Conservation (phyloP, 2,888 invertebrate genomes). For the Scaptomyza polygonia region DNA sequence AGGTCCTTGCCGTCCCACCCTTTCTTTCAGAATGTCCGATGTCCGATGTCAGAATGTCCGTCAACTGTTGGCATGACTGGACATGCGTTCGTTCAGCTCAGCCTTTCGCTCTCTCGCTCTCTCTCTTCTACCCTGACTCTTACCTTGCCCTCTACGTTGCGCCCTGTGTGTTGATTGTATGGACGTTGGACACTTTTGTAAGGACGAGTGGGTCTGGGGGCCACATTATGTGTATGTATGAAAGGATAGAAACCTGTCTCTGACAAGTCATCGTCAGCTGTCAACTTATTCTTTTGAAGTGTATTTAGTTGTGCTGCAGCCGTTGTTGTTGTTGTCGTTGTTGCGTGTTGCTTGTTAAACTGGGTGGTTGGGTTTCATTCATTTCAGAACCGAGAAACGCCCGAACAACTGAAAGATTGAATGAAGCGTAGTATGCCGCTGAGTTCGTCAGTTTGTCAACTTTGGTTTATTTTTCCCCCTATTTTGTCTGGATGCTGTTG, state of each 20-base stretch:
- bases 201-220: constrained; percentile 23
- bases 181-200: constrained; percentile 43
- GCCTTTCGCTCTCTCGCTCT: constrained; percentile 13
- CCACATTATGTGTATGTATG: constrained; percentile 73
- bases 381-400: too few species aligned
- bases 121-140: neutral
- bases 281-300: constrained; percentile 83
- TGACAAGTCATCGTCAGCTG: constrained; percentile 83
- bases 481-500: constrained; percentile 71
- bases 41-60: constrained; percentile 51
- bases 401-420: constrained; percentile 71
- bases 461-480: constrained; percentile 44
- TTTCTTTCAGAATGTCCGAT: constrained; percentile 31
- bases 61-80: constrained; percentile 61
- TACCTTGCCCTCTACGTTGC: neutral
- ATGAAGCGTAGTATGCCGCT: constrained; percentile 59
- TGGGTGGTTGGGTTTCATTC: constrained; percentile 55
- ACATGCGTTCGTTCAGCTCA: constrained; percentile 54
- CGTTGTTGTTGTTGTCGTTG: constrained; percentile 48
- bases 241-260: constrained; percentile 82
- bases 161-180: constrained; percentile 48
- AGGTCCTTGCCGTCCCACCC: constrained; percentile 16
- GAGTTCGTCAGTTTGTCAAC: constrained; percentile 66
- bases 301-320: constrained; percentile 75
- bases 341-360: constrained; percentile 39